Conservation (phyloP, 2,113 vertebrate genomes). For the Lynx canadensis region DNA sequence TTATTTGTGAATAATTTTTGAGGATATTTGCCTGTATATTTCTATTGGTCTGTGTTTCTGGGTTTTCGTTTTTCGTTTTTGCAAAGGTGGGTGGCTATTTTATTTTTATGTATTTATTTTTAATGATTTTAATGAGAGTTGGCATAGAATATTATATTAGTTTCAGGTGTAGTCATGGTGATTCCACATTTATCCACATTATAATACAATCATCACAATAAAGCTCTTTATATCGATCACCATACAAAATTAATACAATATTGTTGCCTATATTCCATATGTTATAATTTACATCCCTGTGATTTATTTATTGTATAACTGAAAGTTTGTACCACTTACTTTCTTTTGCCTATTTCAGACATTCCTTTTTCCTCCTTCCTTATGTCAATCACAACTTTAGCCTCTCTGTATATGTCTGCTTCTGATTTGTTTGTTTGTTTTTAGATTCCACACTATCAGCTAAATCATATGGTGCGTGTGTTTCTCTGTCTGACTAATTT, state of each 20-base stretch:
- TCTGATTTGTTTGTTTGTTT: not conserved
- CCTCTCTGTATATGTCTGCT: not conserved
- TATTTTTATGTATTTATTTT: not conserved
- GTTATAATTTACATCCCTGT: not conserved
- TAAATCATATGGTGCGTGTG: not conserved
- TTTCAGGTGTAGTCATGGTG: not conserved
- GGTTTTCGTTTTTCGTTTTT: not conserved
- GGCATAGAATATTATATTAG: not conserved
- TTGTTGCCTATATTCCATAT: not conserved
- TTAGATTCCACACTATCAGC: not conserved
- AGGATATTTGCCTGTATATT: not conserved
- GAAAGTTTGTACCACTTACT: not conserved
- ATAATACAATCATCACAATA: not conserved
- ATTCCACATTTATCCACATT: not conserved
- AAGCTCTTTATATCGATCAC: not conserved
- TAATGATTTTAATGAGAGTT: not conserved
- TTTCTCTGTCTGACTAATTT: not conserved
- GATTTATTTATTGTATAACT: not conserved
- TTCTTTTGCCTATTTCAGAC: not conserved
- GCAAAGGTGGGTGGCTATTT: not conserved
- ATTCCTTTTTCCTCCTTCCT: not conserved
- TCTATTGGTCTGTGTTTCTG: not conserved
- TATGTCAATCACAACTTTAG: not conserved
- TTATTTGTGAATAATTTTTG: not conserved
- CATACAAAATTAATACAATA: not conserved